A percentile compares a stretch with the other conserved stretches of the same genome.
phyloP scores from a whole-genome alignment of 2,888 invertebrate species.

The Cybosia mesomella region DNA sequence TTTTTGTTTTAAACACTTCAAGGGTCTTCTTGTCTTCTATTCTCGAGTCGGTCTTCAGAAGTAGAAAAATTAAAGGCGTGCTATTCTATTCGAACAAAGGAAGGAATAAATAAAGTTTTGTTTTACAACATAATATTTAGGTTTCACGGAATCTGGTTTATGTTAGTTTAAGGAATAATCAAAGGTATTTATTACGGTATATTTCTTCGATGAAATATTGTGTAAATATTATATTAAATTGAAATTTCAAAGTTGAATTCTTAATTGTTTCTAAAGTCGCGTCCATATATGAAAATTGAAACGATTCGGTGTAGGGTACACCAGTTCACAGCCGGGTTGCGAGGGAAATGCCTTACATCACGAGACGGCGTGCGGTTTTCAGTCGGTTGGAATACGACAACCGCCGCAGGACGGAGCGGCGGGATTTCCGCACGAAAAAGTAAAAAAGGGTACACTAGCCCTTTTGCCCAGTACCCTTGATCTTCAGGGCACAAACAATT shows the following conservation, averaged over 20 bases:
- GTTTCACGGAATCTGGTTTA: background rate
- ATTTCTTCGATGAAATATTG: background rate
- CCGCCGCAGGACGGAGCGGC: too few relatives aligned
- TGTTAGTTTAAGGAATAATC: background rate
- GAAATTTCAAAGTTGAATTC: background rate
- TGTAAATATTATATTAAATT: background rate
- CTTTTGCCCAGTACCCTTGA: too few relatives aligned
- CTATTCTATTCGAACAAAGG: slow-evolving; percentile 48
- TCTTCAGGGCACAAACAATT: too few relatives aligned
- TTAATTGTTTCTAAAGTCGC: background rate
- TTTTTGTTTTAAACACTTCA: slow-evolving; percentile 68
- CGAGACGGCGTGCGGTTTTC: too few relatives aligned
- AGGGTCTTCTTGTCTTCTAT: slow-evolving; percentile 55
- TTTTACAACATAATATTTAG: slow-evolving; percentile 21
- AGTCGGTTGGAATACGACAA: too few relatives aligned
- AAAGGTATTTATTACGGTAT: background rate
- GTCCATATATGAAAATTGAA: background rate
- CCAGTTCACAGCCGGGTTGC: too few relatives aligned
- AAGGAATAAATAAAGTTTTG: slow-evolving; percentile 34
- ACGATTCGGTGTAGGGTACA: too few relatives aligned
- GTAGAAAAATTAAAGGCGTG: slow-evolving; percentile 47
- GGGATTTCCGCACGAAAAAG: too few relatives aligned
- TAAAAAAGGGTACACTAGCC: too few relatives aligned
- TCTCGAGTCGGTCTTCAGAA: slow-evolving; percentile 41
- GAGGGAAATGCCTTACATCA: too few relatives aligned